Evolutionary conservation across 2,888 invertebrate species (phyloP).

Genomic region (Drosophila meridiana): DNA sequence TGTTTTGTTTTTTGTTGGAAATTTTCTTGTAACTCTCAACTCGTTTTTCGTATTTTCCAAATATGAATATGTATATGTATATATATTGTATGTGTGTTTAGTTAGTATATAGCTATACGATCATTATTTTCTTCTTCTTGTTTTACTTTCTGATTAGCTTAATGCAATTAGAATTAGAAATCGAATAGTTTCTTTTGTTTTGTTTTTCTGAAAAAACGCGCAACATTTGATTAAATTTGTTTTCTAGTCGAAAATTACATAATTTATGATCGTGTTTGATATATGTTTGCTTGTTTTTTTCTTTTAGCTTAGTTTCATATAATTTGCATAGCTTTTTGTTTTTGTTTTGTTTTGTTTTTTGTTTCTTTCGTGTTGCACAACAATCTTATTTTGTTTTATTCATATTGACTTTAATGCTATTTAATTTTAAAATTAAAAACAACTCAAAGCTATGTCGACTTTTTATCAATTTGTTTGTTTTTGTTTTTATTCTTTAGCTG

Average conservation of each 20-base stretch:
- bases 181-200: slow-evolving; percentile 61
- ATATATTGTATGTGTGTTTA: slow-evolving; percentile 52
- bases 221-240: slow-evolving; percentile 71
- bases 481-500: slow-evolving; percentile 24
- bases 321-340: slow-evolving; percentile 43
- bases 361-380: slow-evolving; percentile 59
- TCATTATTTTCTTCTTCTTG: slow-evolving; percentile 22
- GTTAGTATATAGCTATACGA: slow-evolving; percentile 57
- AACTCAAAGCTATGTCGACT: slow-evolving; percentile 64
- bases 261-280: slow-evolving; percentile 57
- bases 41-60: slow-evolving; percentile 42
- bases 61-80: slow-evolving; percentile 61
- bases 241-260: slow-evolving; percentile 75
- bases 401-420: slow-evolving; percentile 50
- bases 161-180: slow-evolving; percentile 74
- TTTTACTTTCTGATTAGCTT: slow-evolving; percentile 59
- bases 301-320: slow-evolving; percentile 58
- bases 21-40: slow-evolving; percentile 45
- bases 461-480: slow-evolving; percentile 24
- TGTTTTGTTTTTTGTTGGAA: slow-evolving; percentile 20
- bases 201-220: slow-evolving; percentile 58
- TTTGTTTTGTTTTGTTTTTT: slow-evolving; percentile 44
- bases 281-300: slow-evolving; percentile 25
- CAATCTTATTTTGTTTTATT: slow-evolving; percentile 46
- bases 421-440: slow-evolving; percentile 60